Evolutionary conservation across 2,113 vertebrate genomes (phyloP), one percentile per base, ranked within the genome.

Genomic region (Elephantulus edwardii): DNA sequence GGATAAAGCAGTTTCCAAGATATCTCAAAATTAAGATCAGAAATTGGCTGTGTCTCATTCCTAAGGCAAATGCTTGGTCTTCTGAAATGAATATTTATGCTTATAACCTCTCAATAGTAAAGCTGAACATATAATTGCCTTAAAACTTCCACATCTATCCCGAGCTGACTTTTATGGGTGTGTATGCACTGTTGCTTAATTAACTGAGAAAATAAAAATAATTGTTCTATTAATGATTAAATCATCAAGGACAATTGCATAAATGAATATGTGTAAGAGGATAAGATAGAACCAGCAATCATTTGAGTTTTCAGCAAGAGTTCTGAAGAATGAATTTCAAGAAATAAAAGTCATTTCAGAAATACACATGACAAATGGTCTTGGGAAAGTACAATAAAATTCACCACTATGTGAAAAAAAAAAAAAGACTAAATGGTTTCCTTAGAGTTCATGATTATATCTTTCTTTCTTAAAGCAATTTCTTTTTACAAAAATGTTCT

Each of bases 281-380:
- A 22, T 28, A 1, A 24, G 12, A 40, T 64, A 50, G 4, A 10
- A 2, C 54, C 6, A 62, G 1, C 8, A 88, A 1, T 74, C 86
- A 75, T 17, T 48, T 58, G 8, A 78, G 60, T 46, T 80, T 75
- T 62, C 13, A 4, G 17, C 33, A 74, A 50, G 33, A 40, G 14
- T 71, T 85, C 24, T 62, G 1, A 66, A 84, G 88, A 80, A 19
- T 68, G 88, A 89, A 30, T 77, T 1, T 80, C 44, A 93, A 82
- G 24, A 20, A 87, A 74, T 42, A n/a, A 72, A 87, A 71, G 10
- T 9, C 38, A 28, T 81, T 94, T 72, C 50, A 83, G 38, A 33
- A 89, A 89, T 83, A 42, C 3, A 50, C 89, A 33, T 48, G 8
- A 19, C 33, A 26, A 70, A 48, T 80, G 64, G 42, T 70, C 44